Percentiles rank a stretch among this genome's conserved stretches.
Evolutionary conservation across 2,797 vertebrate genomes (phyloP).

Genomic region (Amphiprion clarkii): DNA sequence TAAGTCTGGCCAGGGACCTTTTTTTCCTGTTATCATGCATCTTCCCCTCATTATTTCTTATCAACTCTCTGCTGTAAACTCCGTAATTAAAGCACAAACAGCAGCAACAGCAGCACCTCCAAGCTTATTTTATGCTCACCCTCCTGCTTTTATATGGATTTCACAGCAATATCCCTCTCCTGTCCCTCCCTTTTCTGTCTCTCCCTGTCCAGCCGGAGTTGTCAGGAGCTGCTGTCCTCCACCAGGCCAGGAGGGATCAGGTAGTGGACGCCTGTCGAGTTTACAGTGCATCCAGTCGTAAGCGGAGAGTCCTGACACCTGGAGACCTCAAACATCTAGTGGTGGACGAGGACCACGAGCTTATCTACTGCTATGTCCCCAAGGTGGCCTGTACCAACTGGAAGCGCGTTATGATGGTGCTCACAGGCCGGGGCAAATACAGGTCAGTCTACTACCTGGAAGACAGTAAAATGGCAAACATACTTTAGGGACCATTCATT

Average conservation of each 20-base stretch:
- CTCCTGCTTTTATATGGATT: background rate
- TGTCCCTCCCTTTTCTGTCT: slow-evolving; percentile 39
- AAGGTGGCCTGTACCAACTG: slow-evolving; percentile 99
- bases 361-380: slow-evolving; percentile 98
- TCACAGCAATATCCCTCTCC: background rate
- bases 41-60: background rate
- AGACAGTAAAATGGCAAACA: too few relatives aligned
- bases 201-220: slow-evolving; percentile 86
- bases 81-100: background rate
- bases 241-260: slow-evolving; percentile 94
- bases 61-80: background rate
- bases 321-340: slow-evolving; percentile 96
- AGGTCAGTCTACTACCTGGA: slow-evolving; percentile 63
- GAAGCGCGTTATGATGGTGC: slow-evolving; percentile 99
- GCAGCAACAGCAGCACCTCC: background rate
- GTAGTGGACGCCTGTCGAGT: slow-evolving; percentile 91
- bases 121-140: background rate
- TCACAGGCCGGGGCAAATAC: slow-evolving; percentile 94
- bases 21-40: background rate
- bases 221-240: slow-evolving; percentile 90
- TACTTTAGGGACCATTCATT: background rate
- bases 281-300: slow-evolving; percentile 89
- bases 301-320: slow-evolving; percentile 93
- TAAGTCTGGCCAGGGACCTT: too few relatives aligned
- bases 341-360: slow-evolving; percentile 96